Evolutionary conservation across 2,113 vertebrate species (phyloP).

Genomic region (Microtus ochrogaster): DNA sequence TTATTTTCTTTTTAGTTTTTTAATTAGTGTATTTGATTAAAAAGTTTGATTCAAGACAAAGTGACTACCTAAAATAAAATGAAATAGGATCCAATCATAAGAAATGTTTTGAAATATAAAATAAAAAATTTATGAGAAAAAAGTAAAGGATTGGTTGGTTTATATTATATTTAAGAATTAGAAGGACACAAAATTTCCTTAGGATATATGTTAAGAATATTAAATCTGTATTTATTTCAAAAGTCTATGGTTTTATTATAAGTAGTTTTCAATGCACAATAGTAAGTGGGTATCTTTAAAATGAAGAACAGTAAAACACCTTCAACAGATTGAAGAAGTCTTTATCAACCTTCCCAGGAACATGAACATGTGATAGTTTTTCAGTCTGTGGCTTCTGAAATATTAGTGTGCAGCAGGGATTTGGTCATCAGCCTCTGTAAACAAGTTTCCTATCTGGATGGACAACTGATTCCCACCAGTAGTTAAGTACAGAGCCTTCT

Average conservation of each 20-base stretch:
- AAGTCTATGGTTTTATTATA: conserved; percentile 33
- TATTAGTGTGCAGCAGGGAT: conserved; percentile 19
- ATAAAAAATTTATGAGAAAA: background rate
- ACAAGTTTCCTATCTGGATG: background rate
- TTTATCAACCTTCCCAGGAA: background rate
- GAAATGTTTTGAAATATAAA: background rate
- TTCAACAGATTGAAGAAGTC: background rate
- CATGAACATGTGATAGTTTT: background rate
- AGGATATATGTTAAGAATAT: background rate
- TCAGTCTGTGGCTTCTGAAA: background rate
- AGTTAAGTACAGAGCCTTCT: background rate
- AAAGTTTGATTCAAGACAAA: background rate
- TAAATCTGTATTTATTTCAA: conserved; percentile 27
- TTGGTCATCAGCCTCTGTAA: background rate
- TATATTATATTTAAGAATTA: conserved; percentile 43
- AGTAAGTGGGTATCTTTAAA: conserved; percentile 44
- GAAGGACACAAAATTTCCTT: background rate
- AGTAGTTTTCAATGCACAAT: background rate
- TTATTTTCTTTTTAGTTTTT: background rate
- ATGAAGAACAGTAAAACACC: background rate
- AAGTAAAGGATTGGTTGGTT: background rate
- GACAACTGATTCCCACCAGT: conserved; percentile 9
- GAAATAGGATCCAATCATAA: background rate
- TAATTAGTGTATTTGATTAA: background rate
- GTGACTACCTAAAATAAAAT: conserved; percentile 2